phyloP scores from a whole-genome alignment of 2,113 vertebrate genomes.

The Camelus bactrianus region DNA sequence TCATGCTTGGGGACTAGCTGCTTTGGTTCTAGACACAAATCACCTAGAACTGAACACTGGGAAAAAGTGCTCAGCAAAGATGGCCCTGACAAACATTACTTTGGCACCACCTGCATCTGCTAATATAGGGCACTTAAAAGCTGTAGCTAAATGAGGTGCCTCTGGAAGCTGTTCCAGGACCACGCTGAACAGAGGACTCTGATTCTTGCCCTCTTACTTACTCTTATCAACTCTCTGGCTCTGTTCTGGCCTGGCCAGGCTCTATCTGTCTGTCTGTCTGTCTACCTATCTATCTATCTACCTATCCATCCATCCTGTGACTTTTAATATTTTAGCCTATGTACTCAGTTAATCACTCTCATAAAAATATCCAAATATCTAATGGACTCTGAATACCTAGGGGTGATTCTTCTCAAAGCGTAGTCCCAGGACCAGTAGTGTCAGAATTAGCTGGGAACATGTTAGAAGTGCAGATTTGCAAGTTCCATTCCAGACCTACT shows the following conservation, averaged over 20 bases:
- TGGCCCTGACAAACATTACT: accelerated
- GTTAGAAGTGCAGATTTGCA: not conserved
- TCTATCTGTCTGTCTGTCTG: too few relatives aligned
- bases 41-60: not conserved
- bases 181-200: not conserved
- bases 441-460: not conserved
- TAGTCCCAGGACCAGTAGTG: not conserved
- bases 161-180: too few relatives aligned
- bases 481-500: not conserved
- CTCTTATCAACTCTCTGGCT: not conserved
- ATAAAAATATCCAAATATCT: not conserved
- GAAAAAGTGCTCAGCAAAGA: not conserved
- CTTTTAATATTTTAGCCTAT: not conserved
- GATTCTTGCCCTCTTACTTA: not conserved
- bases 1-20: not conserved
- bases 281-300: not conserved
- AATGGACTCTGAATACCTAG: not conserved
- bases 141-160: not conserved
- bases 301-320: not conserved
- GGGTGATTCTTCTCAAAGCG: not conserved
- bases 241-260: not conserved
- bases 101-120: not conserved
- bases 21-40: not conserved
- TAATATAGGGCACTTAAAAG: not conserved
- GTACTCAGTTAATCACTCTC: not conserved